Evolutionary conservation across 1,140 invertebrate genomes (phyloP), one percentile per base, ranked within the genome.

Genomic region (Caenorhabditis brenneri): DNA sequence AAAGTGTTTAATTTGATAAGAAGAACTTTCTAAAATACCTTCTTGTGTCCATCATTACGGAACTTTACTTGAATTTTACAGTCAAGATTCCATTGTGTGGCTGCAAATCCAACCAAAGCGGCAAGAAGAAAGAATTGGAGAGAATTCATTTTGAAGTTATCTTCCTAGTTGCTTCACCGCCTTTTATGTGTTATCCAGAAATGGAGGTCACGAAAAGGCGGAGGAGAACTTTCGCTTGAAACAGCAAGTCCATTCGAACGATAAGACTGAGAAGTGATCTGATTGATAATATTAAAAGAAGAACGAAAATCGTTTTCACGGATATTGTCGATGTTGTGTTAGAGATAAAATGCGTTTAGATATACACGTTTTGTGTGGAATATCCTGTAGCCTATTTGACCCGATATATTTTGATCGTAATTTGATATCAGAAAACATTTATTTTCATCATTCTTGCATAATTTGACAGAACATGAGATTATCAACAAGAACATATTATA

Each of bases 31-130:
- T 10, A 27, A 27, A 7, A 27, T 27, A 55, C 53, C 65, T 74
- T 74, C 9, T 74, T 74, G 36, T 74, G 65, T 24, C 19, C 65
- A 74, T 74, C 65, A 15, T 74, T 74, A 74, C 65, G 65, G 65
- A 74, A 74, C 27, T 74, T 74, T 0, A 74, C 65, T 27, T 74
- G 65, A 42, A 74, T 74, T 42, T 74, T 74, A 15, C 65, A 74
- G 2, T 74, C 65, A 12, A 74, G 65, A 74, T 74, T 74, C 65
- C 65, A 74, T 46, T 74, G 65, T 46, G 65, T 24, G 5, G 65
- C 27, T 22, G 36, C 65, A 24, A 42, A 42, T 12, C 65, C 36
- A 24, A 74, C 36, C 22, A 42, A 74, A 42, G n/a, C 65, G 29
- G 22, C 22, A 24, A 74, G 36, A 0, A 74, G n/a, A 24, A 74